phyloP scores from a whole-genome alignment of 2,797 vertebrate genomes.

The Eutrigla gurnardus region DNA sequence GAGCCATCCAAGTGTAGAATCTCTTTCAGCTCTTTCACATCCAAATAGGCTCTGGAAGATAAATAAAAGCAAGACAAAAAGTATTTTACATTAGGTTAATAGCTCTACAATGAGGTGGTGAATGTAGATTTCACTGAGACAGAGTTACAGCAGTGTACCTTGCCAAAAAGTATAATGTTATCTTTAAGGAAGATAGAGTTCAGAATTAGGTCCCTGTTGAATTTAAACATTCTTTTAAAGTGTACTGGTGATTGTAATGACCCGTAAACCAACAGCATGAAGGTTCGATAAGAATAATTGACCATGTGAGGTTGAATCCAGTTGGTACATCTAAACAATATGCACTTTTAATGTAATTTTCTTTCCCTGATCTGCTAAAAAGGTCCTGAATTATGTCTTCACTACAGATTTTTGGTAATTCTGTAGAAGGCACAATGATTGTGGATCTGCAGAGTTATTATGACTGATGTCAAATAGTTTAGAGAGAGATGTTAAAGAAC shows the following conservation, averaged over 20 bases:
- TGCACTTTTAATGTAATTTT: slow-evolving; percentile 2
- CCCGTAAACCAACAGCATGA: slow-evolving; percentile 24
- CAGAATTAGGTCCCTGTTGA: slow-evolving; percentile 36
- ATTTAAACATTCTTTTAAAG: slow-evolving; percentile 37
- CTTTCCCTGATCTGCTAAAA: background rate
- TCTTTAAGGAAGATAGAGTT: slow-evolving; percentile 35
- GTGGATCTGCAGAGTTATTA: slow-evolving; percentile 8
- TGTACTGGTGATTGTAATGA: slow-evolving; percentile 10
- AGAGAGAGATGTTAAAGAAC: background rate
- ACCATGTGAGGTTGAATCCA: slow-evolving; percentile 25
- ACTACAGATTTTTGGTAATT: slow-evolving; percentile 13
- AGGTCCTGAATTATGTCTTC: slow-evolving; percentile 19
- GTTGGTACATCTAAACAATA: slow-evolving; percentile 22
- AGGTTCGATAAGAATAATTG: slow-evolving; percentile 21
- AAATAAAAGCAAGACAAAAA: slow-evolving; percentile 16
- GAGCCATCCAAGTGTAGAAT: slow-evolving; percentile 94
- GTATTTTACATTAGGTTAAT: slow-evolving; percentile 40
- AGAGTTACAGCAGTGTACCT: slow-evolving; percentile 20
- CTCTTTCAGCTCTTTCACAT: slow-evolving; percentile 97
- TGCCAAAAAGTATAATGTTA: slow-evolving; percentile 18
- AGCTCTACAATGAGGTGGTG: slow-evolving; percentile 6
- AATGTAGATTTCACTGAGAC: slow-evolving; percentile 36
- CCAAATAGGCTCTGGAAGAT: slow-evolving; percentile 93
- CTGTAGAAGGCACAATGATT: slow-evolving; percentile 1
- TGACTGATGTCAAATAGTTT: slow-evolving; percentile 2